Base-by-base conservation (phyloP, 2,888 invertebrate genomes). In the Rosalia funebris region DNA sequence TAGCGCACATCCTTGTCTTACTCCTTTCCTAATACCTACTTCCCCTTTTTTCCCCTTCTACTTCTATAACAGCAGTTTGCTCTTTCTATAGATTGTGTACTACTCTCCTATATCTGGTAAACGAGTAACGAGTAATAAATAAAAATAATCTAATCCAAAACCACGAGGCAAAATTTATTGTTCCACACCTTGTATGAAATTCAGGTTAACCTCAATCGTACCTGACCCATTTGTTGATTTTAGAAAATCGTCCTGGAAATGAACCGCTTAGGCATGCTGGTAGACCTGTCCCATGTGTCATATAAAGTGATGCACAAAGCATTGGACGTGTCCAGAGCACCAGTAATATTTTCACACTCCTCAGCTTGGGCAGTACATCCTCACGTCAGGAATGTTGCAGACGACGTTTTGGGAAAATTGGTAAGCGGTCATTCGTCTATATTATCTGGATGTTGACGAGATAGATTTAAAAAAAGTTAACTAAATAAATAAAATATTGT, bases 261-360 rank as follows among this genome's bases (percentile, higher is more conserved):
- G 88, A 88, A 88, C 75, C 82, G 88, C 34, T 75, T 89, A 20
- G 88, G 88, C 19, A 88, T 88, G 85, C 77, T 88, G 74, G 83
- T 88, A 4, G 88, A 88, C 73, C 74, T 86, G 52, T 83, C 85
- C 0, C 86, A 88, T 73, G 87, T 87, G 1, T 85, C 86, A 1
- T 82, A 83, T 60, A 81, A 82, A 55, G 87, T 87, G 1, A 87
- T 87, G 87, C 73, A 81, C 14, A 82, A 84, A 62, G 84, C 84
- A 14, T 75, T 89, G 16, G 75, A 75, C 9, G 75, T 81, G 10
- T 82, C 85, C 14, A 77, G 77, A 65, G 87, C 87, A 1, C 87
- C 88, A 0, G 84, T 88, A 58, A 87, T 88, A 59, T 88, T 86
- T 76, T 86, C 86, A 12, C 88, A 88, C 74, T 87, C 87, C 0